phyloP scores from a whole-genome alignment of 1,140 invertebrate genomes.

The Pectinophora gossypiella region DNA sequence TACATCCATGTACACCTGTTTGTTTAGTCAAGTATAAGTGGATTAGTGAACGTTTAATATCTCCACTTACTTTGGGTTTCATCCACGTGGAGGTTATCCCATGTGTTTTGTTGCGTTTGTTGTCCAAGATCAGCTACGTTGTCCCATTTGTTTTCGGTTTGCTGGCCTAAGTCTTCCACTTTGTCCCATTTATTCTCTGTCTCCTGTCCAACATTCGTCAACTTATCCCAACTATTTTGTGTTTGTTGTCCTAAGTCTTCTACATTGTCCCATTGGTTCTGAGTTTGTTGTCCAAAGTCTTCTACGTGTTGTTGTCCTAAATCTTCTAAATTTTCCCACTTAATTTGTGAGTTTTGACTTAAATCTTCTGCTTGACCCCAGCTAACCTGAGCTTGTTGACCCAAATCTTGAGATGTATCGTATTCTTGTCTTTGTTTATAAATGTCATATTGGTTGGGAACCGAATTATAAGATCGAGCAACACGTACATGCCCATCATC shows the following conservation, averaged over 20 bases:
- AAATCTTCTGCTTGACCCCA: conserved; percentile 30
- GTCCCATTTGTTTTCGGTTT: conserved; percentile 6
- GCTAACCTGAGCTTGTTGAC: conserved; percentile 37
- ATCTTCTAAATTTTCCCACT: conserved; percentile 17
- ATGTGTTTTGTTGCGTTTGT: neutral
- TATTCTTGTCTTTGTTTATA: too few relatives aligned
- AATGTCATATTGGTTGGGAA: conserved; percentile 18
- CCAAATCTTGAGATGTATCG: conserved; percentile 29
- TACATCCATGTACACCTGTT: too few relatives aligned
- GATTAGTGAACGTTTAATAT: neutral
- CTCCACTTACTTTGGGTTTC: neutral
- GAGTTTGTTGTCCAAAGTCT: conserved; percentile 22
- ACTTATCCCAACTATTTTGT: conserved; percentile 11
- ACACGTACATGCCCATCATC: conserved; percentile 43
- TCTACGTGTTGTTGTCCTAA: conserved; percentile 21
- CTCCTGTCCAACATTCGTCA: conserved; percentile 10
- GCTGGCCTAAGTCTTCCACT: conserved; percentile 14
- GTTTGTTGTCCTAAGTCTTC: conserved; percentile 19
- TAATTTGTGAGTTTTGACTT: conserved; percentile 26
- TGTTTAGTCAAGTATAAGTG: neutral
- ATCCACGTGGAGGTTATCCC: too few relatives aligned
- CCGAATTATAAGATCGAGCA: too few relatives aligned
- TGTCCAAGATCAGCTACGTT: conserved; percentile 3
- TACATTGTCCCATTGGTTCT: conserved; percentile 11
- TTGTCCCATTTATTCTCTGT: conserved; percentile 11